These are phyloP conservation scores for Timandra comae DNA, from an alignment of 2,888 invertebrate genomes.

Conservation along the genomic window DNA sequence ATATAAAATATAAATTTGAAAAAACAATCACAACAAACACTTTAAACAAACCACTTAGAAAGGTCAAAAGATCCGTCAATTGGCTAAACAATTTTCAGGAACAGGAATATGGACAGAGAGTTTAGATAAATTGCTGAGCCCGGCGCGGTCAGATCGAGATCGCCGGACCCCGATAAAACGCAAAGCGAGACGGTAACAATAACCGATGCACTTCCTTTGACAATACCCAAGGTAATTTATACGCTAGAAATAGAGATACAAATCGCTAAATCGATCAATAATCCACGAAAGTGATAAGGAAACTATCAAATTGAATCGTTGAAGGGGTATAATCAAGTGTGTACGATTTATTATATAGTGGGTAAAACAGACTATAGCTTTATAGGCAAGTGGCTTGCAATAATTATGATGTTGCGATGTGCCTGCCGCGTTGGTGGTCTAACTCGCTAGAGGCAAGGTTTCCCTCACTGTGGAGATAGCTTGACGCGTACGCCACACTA, in stretches of 20 bases:
- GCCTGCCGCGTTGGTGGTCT: constrained; percentile 38
- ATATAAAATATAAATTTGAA: not conserved
- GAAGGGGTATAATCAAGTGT: constrained; percentile 49
- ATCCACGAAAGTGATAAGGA: constrained; percentile 61
- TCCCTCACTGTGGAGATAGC: constrained; percentile 18
- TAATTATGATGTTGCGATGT: constrained; percentile 37
- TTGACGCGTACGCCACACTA: constrained; percentile 12
- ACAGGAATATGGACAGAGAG: constrained; percentile 53
- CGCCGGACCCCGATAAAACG: constrained; percentile 50
- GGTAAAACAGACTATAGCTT: constrained; percentile 11
- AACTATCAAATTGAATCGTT: constrained; percentile 65
- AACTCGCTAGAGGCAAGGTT: constrained; percentile 23
- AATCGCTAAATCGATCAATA: constrained; percentile 63
- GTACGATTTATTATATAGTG: constrained; percentile 38
- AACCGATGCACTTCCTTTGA: constrained; percentile 72
- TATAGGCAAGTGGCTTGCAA: constrained; percentile 27
- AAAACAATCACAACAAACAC: constrained; percentile 14
- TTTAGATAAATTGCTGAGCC: constrained; percentile 57
- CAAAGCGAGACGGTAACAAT: constrained; percentile 62
- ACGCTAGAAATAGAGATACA: constrained; percentile 58
- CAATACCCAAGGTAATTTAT: constrained; percentile 62
- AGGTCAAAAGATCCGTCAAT: constrained; percentile 37
- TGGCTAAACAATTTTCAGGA: constrained; percentile 54
- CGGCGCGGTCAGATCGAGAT: constrained; percentile 42
- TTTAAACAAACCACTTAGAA: constrained; percentile 20